phyloP scores from a whole-genome alignment of 2,888 invertebrate genomes.

The Cerastis leucographa region DNA sequence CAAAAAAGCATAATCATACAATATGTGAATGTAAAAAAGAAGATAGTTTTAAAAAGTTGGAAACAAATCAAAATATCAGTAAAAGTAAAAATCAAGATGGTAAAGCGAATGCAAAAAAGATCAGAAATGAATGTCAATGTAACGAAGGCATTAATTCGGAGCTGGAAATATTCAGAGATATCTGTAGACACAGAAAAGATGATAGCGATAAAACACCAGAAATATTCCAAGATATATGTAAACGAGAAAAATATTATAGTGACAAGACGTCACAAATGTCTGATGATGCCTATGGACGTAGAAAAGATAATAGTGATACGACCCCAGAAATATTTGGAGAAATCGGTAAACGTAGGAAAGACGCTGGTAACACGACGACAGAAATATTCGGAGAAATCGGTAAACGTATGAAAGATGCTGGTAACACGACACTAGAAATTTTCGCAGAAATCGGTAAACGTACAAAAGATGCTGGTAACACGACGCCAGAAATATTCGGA shows the following conservation, averaged over 20 bases:
- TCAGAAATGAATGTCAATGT: not conserved
- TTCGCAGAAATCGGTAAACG: not conserved
- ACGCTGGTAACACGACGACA: not conserved
- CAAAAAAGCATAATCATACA: not conserved
- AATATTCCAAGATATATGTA: not conserved
- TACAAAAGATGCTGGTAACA: not conserved
- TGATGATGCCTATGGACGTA: not conserved
- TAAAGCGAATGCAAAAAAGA: not conserved
- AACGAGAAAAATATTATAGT: not conserved
- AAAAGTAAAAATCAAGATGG: too few species aligned
- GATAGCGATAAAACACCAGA: not conserved
- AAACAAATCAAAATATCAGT: too few species aligned
- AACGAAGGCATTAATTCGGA: not conserved
- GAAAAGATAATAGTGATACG: not conserved
- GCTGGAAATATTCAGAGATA: too few species aligned
- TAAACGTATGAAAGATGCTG: not conserved
- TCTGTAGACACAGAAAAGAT: too few species aligned
- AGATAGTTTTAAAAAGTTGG: not conserved
- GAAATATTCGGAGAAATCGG: not conserved
- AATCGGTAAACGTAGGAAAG: not conserved
- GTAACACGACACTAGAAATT: not conserved
- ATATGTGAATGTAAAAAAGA: not conserved
- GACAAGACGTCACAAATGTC: not conserved
- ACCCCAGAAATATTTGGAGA: not conserved
- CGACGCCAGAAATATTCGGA: not conserved